phyloP scores from a whole-genome alignment of 2,113 vertebrate genomes.

The Microcebus tavaratra region DNA sequence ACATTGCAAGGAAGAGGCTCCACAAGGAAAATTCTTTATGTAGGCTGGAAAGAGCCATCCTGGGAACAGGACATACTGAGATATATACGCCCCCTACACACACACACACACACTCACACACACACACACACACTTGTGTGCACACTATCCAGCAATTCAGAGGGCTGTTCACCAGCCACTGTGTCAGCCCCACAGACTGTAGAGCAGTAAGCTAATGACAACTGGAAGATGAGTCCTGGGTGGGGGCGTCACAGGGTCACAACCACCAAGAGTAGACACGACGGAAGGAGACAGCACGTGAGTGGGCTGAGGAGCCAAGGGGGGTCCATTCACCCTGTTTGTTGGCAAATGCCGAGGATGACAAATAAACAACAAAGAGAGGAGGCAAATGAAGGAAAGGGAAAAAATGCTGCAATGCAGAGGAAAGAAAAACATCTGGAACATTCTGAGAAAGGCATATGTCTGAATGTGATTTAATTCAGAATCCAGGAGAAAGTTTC shows the following conservation, averaged over 20 bases:
- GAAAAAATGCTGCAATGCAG: not conserved
- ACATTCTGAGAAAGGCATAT: not conserved
- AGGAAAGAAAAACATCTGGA: not conserved
- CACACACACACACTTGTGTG: too few relatives aligned
- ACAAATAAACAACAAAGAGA: not conserved
- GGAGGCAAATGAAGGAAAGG: not conserved
- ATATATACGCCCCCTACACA: rapidly evolving
- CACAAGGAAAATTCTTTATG: not conserved
- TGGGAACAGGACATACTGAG: not conserved
- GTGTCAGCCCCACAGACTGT: too few relatives aligned
- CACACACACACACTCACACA: too few relatives aligned
- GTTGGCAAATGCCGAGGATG: not conserved
- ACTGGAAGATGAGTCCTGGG: not conserved
- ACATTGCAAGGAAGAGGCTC: not conserved
- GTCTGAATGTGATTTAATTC: not conserved
- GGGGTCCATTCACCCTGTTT: rapidly evolving
- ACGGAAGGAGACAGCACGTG: not conserved
- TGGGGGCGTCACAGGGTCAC: not conserved
- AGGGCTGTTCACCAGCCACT: rapidly evolving
- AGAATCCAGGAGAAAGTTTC: not conserved
- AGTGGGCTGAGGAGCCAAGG: not conserved
- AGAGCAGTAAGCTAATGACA: rapidly evolving
- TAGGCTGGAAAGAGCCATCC: not conserved
- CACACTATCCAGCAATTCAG: not conserved
- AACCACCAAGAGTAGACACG: rapidly evolving